Percentiles rank a stretch among this genome's conserved stretches.
Conservation (phyloP, 2,113 vertebrate species). For the Sander lucioperca region DNA sequence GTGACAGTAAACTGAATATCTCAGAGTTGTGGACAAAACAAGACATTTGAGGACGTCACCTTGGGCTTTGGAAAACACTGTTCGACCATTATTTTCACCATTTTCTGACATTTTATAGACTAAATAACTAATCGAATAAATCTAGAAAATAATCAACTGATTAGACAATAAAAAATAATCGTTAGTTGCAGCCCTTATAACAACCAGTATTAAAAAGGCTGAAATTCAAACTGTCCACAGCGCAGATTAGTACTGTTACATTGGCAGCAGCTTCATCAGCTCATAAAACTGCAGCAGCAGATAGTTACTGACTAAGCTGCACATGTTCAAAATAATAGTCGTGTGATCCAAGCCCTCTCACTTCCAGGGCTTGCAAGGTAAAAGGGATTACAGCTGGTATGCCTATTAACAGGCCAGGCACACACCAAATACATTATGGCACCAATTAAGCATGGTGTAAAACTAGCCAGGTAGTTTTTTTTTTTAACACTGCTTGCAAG, state of each 20-base stretch:
- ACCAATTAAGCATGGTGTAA: slow-evolving; percentile 24
- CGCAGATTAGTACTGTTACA: background rate
- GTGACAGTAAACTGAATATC: too few species aligned
- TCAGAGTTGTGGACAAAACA: too few species aligned
- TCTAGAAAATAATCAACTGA: too few species aligned
- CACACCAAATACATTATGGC: slow-evolving; percentile 31
- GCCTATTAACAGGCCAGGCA: slow-evolving; percentile 30
- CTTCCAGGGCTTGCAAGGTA: slow-evolving; percentile 27
- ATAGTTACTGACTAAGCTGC: slow-evolving; percentile 14
- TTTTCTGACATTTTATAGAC: too few species aligned
- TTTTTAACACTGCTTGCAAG: background rate
- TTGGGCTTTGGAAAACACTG: too few species aligned
- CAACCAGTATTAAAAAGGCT: background rate
- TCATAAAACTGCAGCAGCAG: slow-evolving; percentile 8
- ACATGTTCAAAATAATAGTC: slow-evolving; percentile 41
- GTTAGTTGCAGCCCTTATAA: too few species aligned
- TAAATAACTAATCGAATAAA: too few species aligned
- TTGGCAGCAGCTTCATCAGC: slow-evolving; percentile 10
- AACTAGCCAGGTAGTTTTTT: background rate
- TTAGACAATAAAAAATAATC: too few species aligned
- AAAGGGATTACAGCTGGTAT: slow-evolving; percentile 39
- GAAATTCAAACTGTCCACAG: background rate
- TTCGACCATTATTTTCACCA: too few species aligned
- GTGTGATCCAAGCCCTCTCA: slow-evolving; percentile 34
- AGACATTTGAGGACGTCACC: too few species aligned